These are phyloP conservation scores for Circaetus gallicus DNA, from an alignment of 2,113 vertebrate genomes.

Conservation along the genomic window DNA sequence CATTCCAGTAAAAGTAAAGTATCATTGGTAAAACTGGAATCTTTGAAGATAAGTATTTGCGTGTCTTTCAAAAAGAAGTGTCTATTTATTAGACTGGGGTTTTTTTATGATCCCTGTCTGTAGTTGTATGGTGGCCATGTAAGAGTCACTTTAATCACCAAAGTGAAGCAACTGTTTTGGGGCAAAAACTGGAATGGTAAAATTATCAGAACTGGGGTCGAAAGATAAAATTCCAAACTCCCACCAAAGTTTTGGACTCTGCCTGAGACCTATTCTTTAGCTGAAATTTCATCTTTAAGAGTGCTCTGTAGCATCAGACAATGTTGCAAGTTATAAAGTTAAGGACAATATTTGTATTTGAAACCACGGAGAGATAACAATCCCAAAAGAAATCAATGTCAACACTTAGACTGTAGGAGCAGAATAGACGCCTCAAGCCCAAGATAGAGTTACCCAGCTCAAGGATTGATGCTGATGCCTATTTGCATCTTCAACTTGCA, in stretches of 20 bases:
- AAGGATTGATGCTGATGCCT: neutral
- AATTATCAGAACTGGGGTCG: neutral
- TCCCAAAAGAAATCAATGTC: neutral
- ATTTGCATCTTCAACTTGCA: neutral
- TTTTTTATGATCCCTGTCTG: neutral
- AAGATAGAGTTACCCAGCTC: neutral
- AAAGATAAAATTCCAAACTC: neutral
- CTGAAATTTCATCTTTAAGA: neutral
- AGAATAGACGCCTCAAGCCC: neutral
- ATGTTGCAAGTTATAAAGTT: neutral
- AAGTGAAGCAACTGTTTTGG: neutral
- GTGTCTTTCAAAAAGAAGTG: neutral
- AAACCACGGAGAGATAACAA: neutral
- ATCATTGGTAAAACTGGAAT: neutral
- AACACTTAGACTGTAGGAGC: neutral
- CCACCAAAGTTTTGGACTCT: neutral
- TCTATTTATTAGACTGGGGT: accelerated
- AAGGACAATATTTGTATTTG: neutral
- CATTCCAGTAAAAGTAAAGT: neutral
- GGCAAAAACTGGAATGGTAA: neutral
- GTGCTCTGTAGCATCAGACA: neutral
- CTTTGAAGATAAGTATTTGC: neutral
- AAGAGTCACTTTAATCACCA: neutral
- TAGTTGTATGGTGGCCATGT: neutral
- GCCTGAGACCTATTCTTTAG: neutral